phyloP scores from a whole-genome alignment of 2,113 vertebrate genomes.

The Pitta sordida region DNA sequence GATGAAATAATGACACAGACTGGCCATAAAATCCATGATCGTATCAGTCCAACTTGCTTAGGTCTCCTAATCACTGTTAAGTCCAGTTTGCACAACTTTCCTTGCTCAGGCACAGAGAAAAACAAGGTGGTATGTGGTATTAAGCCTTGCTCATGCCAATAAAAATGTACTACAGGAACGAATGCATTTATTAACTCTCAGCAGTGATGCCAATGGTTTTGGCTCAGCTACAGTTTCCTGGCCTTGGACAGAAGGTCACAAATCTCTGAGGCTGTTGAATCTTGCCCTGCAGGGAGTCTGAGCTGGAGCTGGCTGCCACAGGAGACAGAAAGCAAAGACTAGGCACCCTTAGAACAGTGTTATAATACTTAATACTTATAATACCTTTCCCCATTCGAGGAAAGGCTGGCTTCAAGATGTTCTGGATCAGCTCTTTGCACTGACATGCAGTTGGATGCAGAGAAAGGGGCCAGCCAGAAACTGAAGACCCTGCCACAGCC shows the following conservation, averaged over 20 bases:
- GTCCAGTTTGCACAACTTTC: background rate
- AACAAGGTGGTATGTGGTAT: constrained; percentile 33
- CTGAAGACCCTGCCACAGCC: background rate
- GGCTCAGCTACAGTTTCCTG: constrained; percentile 7
- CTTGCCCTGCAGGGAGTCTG: background rate
- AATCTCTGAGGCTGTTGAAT: background rate
- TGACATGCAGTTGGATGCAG: background rate
- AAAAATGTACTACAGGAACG: constrained; percentile 44
- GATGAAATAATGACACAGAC: background rate
- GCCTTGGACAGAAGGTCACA: constrained; percentile 4
- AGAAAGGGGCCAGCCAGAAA: background rate
- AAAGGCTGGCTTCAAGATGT: background rate
- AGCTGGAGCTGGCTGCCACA: background rate
- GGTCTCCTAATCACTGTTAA: background rate
- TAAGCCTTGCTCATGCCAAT: background rate
- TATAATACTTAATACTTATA: no score
- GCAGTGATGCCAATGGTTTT: constrained; percentile 29
- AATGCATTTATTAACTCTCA: constrained; percentile 45
- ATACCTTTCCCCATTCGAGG: no score
- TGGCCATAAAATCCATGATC: background rate
- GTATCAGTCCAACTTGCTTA: background rate
- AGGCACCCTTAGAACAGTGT: background rate
- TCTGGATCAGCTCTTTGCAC: background rate
- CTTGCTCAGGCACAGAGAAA: background rate
- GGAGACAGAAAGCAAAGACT: background rate